Evolutionary conservation across 2,888 invertebrate species (phyloP), one percentile per base, ranked within the genome.

Genomic region (Bursaphelenchus okinawaensis): DNA sequence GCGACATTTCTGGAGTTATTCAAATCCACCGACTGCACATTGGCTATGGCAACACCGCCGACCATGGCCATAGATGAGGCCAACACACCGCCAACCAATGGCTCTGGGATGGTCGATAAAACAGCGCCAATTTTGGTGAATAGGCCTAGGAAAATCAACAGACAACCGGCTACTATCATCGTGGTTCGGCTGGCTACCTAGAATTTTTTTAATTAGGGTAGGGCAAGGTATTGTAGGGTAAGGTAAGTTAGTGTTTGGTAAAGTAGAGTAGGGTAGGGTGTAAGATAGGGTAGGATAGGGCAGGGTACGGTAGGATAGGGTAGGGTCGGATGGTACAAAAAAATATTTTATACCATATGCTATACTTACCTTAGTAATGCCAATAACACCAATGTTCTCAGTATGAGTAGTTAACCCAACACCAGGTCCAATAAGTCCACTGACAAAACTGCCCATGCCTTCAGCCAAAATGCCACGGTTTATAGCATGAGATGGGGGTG

Each of bases 381-480:
- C 91, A 71, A 92, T 91, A 1, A 91, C 91, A 0, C 91, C 92
- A 52, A 92, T 91, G 83, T 92, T 92, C 83, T 91, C 91, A 59
- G 91, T 90, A 80, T 92, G 81, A 3, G 91, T 91, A 74, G 91
- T 92, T 55, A 91, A 91, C 0, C 91, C 91, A 78, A 90, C 91
- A 0, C 91, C 91, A 27, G 90, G 88, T 8, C 92, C 92, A 88
- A 90, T 90, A 4, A 91, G 86, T 0, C 91, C 92, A 0, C 91
- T 90, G 52, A 92, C 84, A 64, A 91, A 85, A 0, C 91, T 90
- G n/a, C 80, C 80, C 16, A 78, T 19, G 52, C 78, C 75, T 83
- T 92, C 92, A 0, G 90, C 88, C 31, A 89, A 89, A 40, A 91
- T 89, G 0, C 92, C 92, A 51, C 92, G 87, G 84, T 92, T 92